phyloP scores from a whole-genome alignment of 2,113 vertebrate genomes.

The western clawed frog (Xenopus tropicalis) region DNA sequence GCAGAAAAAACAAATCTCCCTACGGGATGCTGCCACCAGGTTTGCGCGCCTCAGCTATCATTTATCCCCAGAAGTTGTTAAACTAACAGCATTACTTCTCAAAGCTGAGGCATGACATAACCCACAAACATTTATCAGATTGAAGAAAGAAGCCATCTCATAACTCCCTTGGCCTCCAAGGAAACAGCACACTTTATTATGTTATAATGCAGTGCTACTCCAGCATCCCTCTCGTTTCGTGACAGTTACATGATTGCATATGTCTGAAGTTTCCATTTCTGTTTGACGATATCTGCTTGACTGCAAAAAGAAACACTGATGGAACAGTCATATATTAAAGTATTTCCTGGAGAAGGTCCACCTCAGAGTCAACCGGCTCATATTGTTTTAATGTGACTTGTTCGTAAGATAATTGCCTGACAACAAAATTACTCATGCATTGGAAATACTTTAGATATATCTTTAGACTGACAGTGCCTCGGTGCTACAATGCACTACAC shows the following conservation, averaged over 20 bases:
- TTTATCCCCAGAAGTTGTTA: background rate
- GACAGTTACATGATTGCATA: conserved; percentile 44
- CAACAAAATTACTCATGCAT: conserved; percentile 36
- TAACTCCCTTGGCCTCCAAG: conserved; percentile 28
- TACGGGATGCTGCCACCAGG: too few relatives aligned
- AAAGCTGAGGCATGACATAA: background rate
- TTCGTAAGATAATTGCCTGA: conserved; percentile 46
- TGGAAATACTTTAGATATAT: conserved; percentile 30
- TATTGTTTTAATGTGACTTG: conserved; percentile 37
- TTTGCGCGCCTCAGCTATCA: too few relatives aligned
- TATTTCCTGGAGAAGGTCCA: conserved; percentile 39
- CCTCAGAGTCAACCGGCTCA: conserved; percentile 33
- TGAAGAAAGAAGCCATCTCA: conserved; percentile 7
- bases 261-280: conserved; percentile 23
- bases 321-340: conserved; percentile 36
- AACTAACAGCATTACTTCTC: background rate
- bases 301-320: conserved; percentile 30
- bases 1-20: too few relatives aligned
- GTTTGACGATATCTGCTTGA: conserved; percentile 13
- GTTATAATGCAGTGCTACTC: conserved; percentile 18
- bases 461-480: conserved; percentile 28
- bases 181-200: conserved; percentile 38
- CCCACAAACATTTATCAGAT: conserved; percentile 11
- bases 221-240: conserved; percentile 12
- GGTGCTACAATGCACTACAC: background rate